Conservation (phyloP, 2,113 vertebrate species). For the Suricata suricatta region DNA sequence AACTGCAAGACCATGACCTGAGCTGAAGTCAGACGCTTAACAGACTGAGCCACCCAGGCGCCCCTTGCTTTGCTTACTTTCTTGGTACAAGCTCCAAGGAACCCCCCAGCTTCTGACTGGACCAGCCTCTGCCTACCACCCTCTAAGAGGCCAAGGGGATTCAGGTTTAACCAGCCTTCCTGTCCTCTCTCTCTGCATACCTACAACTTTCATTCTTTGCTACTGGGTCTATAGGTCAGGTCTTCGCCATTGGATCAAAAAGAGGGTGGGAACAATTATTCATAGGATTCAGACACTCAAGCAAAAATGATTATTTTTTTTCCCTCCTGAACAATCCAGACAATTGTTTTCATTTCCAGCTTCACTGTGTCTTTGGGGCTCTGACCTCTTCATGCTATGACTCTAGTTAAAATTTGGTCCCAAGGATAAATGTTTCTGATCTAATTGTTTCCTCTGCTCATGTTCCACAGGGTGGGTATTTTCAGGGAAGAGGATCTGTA, state of each 20-base stretch:
- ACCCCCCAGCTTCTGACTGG: background rate
- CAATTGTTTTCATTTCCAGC: constrained; percentile 32
- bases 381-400: background rate
- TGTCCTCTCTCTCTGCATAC: background rate
- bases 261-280: background rate
- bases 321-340: background rate
- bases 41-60: no score
- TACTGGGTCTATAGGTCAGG: background rate
- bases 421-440: constrained; percentile 59
- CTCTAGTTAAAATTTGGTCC: constrained; percentile 48
- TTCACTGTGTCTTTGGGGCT: constrained; percentile 33
- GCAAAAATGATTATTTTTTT: background rate
- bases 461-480: constrained; percentile 8
- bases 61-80: constrained; percentile 18
- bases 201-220: background rate
- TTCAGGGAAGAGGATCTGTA: constrained; percentile 37
- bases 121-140: background rate
- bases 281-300: constrained; percentile 11
- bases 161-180: background rate
- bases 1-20: no score
- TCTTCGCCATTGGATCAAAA: constrained; percentile 22
- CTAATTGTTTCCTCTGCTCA: constrained; percentile 24
- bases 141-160: rapidly evolving
- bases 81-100: background rate
- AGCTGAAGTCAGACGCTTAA: no score